phyloP scores from a whole-genome alignment of 2,797 vertebrate genomes.

The Micromesistius poutassou region DNA sequence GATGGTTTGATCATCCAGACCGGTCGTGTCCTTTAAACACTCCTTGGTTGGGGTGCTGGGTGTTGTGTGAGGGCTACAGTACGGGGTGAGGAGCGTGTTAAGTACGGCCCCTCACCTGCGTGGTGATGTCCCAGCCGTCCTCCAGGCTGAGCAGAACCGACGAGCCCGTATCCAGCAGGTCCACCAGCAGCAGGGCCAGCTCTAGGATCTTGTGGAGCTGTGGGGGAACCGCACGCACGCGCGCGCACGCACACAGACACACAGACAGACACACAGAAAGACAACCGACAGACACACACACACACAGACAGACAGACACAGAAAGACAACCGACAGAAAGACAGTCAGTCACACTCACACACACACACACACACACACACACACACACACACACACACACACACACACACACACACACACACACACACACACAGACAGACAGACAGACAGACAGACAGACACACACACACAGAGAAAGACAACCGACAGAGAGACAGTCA shows the following conservation, averaged over 20 bases:
- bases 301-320: conserved; percentile 18
- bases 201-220: conserved; percentile 96
- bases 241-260: conserved; percentile 35
- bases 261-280: conserved; percentile 32
- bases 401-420: conserved; percentile 25
- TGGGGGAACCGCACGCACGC: conserved; percentile 39
- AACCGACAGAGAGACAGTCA: too few species aligned
- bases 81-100: not conserved
- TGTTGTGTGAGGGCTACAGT: not conserved
- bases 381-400: conserved; percentile 14
- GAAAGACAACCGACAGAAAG: conserved; percentile 4
- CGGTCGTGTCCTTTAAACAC: not conserved
- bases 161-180: conserved; percentile 92
- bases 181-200: conserved; percentile 85
- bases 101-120: conserved; percentile 81
- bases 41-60: not conserved
- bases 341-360: conserved; percentile 27
- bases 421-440: conserved; percentile 44
- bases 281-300: conserved; percentile 11
- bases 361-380: conserved; percentile 40
- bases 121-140: conserved; percentile 97
- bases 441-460: conserved; percentile 4
- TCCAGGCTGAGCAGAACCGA: conserved; percentile 95
- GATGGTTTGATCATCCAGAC: not conserved
- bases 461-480: conserved; percentile 19